A percentile compares a stretch with the other conserved stretches of the same genome.
These are phyloP conservation scores for Cantharis nigra DNA, from an alignment of 2,888 invertebrate species.

Conservation along the genomic window DNA sequence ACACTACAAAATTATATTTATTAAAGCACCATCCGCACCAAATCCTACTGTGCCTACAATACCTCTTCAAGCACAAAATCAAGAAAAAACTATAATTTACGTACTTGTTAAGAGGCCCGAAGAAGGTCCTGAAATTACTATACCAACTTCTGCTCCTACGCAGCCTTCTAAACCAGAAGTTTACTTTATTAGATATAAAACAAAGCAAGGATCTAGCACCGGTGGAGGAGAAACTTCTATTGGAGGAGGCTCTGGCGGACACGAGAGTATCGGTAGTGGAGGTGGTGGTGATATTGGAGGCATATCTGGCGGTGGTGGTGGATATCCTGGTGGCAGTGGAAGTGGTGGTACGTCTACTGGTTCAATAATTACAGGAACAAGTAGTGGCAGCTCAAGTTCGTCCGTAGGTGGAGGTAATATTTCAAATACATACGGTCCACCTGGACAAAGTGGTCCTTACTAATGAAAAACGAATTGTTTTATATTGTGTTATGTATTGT, in stretches of 20 bases:
- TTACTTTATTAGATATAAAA: conserved; percentile 86
- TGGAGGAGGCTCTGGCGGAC: conserved; percentile 47
- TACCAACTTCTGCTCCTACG: conserved; percentile 78
- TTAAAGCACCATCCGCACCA: conserved; percentile 81
- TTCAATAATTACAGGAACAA: conserved; percentile 39
- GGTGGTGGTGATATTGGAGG: conserved; percentile 31
- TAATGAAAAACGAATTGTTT: conserved; percentile 32
- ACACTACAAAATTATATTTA: conserved; percentile 87
- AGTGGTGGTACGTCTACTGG: conserved; percentile 35
- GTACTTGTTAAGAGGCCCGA: conserved; percentile 88
- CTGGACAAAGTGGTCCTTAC: conserved; percentile 54
- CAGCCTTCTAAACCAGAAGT: conserved; percentile 89
- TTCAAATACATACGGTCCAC: conserved; percentile 50
- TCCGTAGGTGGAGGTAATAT: conserved; percentile 51
- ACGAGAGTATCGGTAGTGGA: conserved; percentile 45
- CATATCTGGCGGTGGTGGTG: conserved; percentile 28
- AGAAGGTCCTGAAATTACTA: conserved; percentile 78
- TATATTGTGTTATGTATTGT: not conserved
- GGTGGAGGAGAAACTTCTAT: conserved; percentile 55
- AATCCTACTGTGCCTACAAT: conserved; percentile 78
- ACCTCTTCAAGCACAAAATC: conserved; percentile 78
- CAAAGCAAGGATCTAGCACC: conserved; percentile 62
- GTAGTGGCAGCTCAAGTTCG: conserved; percentile 25
- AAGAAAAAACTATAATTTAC: conserved; percentile 87
- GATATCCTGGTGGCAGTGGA: conserved; percentile 39